Evolutionary conservation across 1,140 invertebrate genomes (phyloP).

Genomic region (Harpegnathos saltator): DNA sequence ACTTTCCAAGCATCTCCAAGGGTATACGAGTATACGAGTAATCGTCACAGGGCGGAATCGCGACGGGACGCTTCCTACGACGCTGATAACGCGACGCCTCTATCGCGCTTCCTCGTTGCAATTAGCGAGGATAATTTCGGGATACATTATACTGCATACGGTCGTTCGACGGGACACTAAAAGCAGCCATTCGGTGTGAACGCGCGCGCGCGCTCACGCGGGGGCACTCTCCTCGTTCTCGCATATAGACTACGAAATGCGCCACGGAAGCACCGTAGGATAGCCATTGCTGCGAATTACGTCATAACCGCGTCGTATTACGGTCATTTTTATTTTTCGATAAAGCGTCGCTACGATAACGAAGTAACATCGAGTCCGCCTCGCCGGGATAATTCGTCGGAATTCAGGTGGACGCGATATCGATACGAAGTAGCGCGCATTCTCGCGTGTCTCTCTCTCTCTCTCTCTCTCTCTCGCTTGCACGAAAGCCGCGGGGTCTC

Average conservation of each 20-base stretch:
- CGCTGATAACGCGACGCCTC: conserved; percentile 23
- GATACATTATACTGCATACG: neutral
- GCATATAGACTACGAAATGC: conserved; percentile 44
- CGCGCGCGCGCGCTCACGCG: neutral
- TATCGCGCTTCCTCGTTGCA: conserved; percentile 47
- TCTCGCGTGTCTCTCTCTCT: no score
- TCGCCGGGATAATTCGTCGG: conserved; percentile 3
- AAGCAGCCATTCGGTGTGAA: conserved; percentile 39
- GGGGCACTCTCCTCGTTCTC: conserved; percentile 21
- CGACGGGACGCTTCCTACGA: conserved; percentile 2
- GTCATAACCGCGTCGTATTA: neutral
- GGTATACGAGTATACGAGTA: conserved; percentile 4
- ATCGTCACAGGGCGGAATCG: neutral
- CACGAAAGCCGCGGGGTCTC: no score
- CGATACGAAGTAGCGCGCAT: no score
- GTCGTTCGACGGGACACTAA: conserved; percentile 49
- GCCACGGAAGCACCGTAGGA: neutral
- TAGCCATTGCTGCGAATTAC: conserved; percentile 33
- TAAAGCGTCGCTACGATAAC: neutral
- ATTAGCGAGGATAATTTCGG: conserved; percentile 49
- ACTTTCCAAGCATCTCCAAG: neutral
- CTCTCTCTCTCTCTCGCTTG: no score
- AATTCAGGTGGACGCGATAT: neutral
- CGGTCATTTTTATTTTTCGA: conserved; percentile 38
- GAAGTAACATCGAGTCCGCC: neutral